These are phyloP conservation scores for Schizothorax lantsangensis DNA, from an alignment of 2,797 vertebrate species.

Conservation along the genomic window DNA sequence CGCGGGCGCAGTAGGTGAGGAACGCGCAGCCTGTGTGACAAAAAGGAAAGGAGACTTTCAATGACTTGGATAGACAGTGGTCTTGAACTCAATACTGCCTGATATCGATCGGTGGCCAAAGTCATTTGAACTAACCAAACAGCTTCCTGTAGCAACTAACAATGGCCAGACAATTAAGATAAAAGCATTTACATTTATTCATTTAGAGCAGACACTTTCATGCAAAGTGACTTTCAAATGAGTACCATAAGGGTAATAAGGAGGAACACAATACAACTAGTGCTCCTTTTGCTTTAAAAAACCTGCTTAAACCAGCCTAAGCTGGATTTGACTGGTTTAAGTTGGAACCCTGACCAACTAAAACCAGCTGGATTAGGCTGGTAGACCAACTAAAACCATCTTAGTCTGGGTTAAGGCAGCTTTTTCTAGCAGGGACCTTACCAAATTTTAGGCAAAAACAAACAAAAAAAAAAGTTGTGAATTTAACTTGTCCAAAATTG, in stretches of 20 bases:
- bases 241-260: background rate
- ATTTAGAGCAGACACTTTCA: constrained; percentile 6
- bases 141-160: background rate
- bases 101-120: constrained; percentile 22
- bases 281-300: background rate
- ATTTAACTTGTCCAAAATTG: too few relatives aligned
- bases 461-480: too few relatives aligned
- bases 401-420: background rate
- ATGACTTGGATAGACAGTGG: constrained; percentile 31
- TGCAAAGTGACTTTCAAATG: background rate
- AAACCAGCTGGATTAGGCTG: background rate
- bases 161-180: background rate
- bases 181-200: constrained; percentile 26
- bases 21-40: constrained; percentile 91
- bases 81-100: constrained; percentile 37
- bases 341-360: background rate
- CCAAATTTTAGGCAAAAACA: background rate
- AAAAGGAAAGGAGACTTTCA: constrained; percentile 55
- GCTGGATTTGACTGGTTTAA: background rate
- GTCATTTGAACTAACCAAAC: constrained; percentile 25
- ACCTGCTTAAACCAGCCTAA: background rate
- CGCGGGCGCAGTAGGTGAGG: constrained; percentile 97
- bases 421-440: background rate
- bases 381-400: background rate
- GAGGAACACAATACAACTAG: background rate